Conservation (phyloP, 2,888 invertebrate species). For the Tenthredo mesomela region DNA sequence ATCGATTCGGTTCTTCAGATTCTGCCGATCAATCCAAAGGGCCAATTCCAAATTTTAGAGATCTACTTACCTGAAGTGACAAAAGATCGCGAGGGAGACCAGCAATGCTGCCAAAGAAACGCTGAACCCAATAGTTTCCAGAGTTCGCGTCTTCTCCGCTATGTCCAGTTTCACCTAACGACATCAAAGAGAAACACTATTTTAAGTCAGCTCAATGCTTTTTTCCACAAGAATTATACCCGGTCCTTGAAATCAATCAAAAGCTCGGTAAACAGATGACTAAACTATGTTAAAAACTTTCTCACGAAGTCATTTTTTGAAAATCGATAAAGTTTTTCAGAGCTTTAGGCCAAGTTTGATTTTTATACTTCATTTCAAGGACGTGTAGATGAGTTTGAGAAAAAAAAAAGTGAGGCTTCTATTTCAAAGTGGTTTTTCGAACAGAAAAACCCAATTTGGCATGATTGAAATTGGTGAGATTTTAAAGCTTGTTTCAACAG, state of each 20-base stretch:
- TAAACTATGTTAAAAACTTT: not conserved
- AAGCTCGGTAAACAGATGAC: not conserved
- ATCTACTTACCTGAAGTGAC: constrained; percentile 86
- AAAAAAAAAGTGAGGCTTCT: too few species aligned
- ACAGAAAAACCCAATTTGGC: too few species aligned
- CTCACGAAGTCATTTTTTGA: not conserved
- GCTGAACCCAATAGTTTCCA: constrained; percentile 91
- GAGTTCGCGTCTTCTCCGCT: constrained; percentile 84
- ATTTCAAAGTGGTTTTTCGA: too few species aligned
- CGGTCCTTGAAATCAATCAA: not conserved
- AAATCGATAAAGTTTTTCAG: not conserved
- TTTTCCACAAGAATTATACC: not conserved
- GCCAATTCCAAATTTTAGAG: not conserved
- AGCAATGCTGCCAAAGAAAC: constrained; percentile 88
- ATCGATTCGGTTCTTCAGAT: constrained; percentile 5
- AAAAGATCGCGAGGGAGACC: constrained; percentile 89
- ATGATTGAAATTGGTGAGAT: too few species aligned
- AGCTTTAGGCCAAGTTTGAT: not conserved
- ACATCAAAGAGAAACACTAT: constrained; percentile 27
- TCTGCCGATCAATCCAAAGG: not conserved
- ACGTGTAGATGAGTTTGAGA: too few species aligned
- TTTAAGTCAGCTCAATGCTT: constrained; percentile 7
- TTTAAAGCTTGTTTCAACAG: too few species aligned
- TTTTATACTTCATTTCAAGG: not conserved
- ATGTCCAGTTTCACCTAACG: constrained; percentile 84